phyloP scores from a whole-genome alignment of 2,888 invertebrate genomes.

The Tipula helvola region DNA sequence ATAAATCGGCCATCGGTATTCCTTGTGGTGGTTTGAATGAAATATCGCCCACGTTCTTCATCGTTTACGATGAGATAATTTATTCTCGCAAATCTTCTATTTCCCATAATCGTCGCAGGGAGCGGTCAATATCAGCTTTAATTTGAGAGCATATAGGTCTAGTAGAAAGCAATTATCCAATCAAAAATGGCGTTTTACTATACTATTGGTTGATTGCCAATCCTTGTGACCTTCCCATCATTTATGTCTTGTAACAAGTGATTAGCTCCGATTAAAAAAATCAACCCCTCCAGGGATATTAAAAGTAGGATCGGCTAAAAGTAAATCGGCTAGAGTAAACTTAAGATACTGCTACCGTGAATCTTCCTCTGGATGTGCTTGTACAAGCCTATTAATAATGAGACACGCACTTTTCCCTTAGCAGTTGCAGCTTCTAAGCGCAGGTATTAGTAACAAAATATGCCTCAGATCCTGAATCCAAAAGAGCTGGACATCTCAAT shows the following conservation, averaged over 20 bases:
- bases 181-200: neutral
- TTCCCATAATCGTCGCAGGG: too few species aligned
- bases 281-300: neutral
- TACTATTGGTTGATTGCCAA: neutral
- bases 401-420: neutral
- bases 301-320: neutral
- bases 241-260: too few species aligned
- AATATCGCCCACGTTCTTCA: neutral
- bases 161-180: neutral
- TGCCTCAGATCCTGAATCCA: neutral
- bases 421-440: neutral
- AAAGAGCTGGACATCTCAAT: neutral
- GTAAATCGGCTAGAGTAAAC: neutral
- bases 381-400: neutral
- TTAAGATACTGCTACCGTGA: neutral
- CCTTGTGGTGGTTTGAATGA: neutral
- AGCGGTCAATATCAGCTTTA: too few species aligned
- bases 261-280: neutral
- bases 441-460: neutral
- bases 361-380: neutral
- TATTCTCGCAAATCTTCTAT: too few species aligned
- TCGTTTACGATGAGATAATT: too few species aligned
- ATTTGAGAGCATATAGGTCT: too few species aligned
- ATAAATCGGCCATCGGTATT: neutral
- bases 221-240: neutral